phyloP scores from a whole-genome alignment of 2,113 vertebrate species.

The Crotalus viridis region DNA sequence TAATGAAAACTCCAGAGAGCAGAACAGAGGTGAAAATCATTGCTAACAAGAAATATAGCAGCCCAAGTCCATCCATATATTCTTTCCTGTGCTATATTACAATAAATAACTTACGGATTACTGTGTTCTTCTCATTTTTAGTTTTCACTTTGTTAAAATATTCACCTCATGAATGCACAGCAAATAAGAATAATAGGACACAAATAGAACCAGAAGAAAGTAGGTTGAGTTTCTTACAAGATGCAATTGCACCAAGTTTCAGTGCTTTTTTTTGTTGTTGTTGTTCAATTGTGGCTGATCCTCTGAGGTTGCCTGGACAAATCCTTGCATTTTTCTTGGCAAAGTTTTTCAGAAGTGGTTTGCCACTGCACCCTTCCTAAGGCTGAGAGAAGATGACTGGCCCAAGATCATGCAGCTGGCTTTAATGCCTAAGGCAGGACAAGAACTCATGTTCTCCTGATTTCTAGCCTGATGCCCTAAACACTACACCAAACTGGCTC shows the following conservation, averaged over 20 bases:
- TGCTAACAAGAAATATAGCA: neutral
- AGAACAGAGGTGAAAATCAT: neutral
- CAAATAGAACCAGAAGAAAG: neutral
- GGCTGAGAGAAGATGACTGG: neutral
- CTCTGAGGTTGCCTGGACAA: neutral
- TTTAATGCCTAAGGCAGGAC: neutral
- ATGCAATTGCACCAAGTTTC: neutral
- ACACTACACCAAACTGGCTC: neutral
- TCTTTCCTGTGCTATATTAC: neutral
- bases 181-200: neutral
- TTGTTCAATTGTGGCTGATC: neutral
- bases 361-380: neutral
- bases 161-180: neutral
- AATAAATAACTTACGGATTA: slow-evolving; percentile 26
- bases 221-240: neutral
- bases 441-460: neutral
- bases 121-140: slow-evolving; percentile 10
- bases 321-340: neutral
- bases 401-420: neutral
- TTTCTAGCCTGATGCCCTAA: neutral
- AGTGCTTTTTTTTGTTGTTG: too few relatives aligned
- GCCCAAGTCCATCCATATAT: neutral
- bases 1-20: slow-evolving; percentile 3
- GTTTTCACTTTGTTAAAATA: neutral
- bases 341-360: neutral